Conservation (phyloP, 2,888 invertebrate species). For the Caenorhabditis doughertyi region DNA sequence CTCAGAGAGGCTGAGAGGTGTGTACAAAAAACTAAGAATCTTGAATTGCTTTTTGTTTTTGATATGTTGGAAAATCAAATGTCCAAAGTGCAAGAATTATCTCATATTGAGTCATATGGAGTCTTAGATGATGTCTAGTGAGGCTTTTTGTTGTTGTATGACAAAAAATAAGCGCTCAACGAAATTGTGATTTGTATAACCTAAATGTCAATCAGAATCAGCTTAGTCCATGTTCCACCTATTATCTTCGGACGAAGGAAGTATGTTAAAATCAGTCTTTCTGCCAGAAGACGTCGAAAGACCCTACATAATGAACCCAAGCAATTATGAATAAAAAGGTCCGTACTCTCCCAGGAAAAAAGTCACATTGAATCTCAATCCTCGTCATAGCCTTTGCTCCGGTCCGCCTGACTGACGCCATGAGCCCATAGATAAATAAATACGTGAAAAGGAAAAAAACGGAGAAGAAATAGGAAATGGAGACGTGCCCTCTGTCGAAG, state of each 20-base stretch:
- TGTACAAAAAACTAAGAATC: too few relatives aligned
- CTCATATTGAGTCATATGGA: too few relatives aligned
- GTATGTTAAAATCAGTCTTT: too few relatives aligned
- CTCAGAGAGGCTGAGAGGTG: too few relatives aligned
- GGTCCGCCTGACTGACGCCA: constrained; percentile 54
- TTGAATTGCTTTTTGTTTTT: too few relatives aligned
- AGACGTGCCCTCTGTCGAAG: constrained; percentile 14
- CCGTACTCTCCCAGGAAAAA: constrained; percentile 2
- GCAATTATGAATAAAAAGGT: neutral
- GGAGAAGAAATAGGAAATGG: constrained; percentile 21
- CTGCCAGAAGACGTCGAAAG: too few relatives aligned
- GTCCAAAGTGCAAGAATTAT: too few relatives aligned
- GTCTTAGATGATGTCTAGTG: neutral
- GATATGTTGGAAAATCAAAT: too few relatives aligned
- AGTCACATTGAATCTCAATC: constrained; percentile 43
- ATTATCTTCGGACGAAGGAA: too few relatives aligned
- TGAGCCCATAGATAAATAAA: constrained; percentile 35
- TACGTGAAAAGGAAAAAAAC: constrained; percentile 20
- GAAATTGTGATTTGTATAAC: neutral
- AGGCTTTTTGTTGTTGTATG: too few relatives aligned
- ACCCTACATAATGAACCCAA: neutral
- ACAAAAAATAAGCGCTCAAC: too few relatives aligned
- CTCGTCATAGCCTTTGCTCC: constrained; percentile 29
- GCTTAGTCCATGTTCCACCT: neutral
- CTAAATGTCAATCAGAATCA: neutral